These are phyloP conservation scores for Charanyca ferruginea DNA, from an alignment of 2,888 invertebrate genomes.

Conservation along the genomic window DNA sequence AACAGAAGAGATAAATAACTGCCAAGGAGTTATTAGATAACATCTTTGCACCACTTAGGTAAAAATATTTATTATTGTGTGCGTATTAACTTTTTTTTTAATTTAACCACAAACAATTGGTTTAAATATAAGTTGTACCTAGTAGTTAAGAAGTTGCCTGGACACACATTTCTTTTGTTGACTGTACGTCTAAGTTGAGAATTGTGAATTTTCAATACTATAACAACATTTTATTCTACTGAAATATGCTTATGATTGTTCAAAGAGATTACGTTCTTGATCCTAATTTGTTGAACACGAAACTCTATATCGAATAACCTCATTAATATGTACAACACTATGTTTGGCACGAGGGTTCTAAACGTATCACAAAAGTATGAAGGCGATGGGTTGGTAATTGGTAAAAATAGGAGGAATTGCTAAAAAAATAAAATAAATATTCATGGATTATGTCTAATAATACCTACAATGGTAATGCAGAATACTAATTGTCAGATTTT, in stretches of 20 bases:
- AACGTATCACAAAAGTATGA: constrained; percentile 71
- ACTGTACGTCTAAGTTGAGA: constrained; percentile 19
- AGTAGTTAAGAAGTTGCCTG: background rate
- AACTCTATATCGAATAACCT: constrained; percentile 59
- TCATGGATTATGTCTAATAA: background rate
- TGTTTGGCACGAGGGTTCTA: constrained; percentile 73
- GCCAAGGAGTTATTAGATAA: background rate
- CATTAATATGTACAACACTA: constrained; percentile 65
- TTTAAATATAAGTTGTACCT: background rate
- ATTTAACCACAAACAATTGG: background rate
- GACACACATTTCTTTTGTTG: constrained; percentile 13
- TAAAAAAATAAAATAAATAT: background rate
- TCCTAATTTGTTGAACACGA: constrained; percentile 58
- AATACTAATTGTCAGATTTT: background rate
- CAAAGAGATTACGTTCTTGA: constrained; percentile 37
- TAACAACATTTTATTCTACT: constrained; percentile 48
- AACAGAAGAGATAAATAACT: constrained; percentile 22
- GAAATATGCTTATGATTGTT: constrained; percentile 40
- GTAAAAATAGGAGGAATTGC: constrained; percentile 6
- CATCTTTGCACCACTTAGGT: background rate
- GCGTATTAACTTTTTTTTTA: background rate
- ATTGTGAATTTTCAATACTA: constrained; percentile 20
- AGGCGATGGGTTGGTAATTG: constrained; percentile 47
- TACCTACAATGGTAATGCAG: background rate
- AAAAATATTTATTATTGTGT: background rate